A percentile compares a stretch with the other conserved stretches of the same genome.
These are phyloP conservation scores for Blera fallax DNA, from an alignment of 2,888 invertebrate species.

Conservation along the genomic window DNA sequence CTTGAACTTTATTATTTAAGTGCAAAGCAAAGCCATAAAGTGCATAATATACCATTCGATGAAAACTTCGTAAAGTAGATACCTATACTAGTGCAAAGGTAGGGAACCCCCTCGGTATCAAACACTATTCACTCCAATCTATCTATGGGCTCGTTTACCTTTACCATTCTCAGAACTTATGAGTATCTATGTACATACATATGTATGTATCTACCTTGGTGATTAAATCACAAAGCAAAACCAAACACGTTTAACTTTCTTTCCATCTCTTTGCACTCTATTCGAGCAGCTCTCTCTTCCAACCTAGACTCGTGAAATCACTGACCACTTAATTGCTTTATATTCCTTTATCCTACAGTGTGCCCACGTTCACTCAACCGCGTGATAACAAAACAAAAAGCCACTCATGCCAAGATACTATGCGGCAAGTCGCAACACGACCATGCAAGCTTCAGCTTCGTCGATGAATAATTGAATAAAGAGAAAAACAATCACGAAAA, in stretches of 20 bases:
- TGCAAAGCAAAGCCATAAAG: not conserved
- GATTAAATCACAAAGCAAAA: not conserved
- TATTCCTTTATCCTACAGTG: constrained; percentile 4
- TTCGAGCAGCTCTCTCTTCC: not conserved
- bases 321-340: constrained; percentile 16
- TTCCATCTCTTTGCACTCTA: not conserved
- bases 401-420: not conserved
- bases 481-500: not conserved
- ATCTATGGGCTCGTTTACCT: not conserved
- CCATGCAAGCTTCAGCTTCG: constrained; percentile 31
- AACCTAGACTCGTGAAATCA: constrained; percentile 22
- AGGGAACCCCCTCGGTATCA: not conserved
- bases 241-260: constrained; percentile 11
- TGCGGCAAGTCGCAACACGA: constrained; percentile 52
- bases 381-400: constrained; percentile 5
- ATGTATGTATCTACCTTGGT: too few relatives aligned
- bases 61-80: not conserved
- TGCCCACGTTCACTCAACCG: constrained; percentile 19
- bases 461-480: not conserved
- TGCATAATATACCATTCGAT: not conserved
- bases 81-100: too few relatives aligned
- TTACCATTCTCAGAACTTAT: constrained; percentile 2
- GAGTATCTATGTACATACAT: not conserved
- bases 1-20: not conserved
- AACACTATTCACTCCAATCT: not conserved